These are phyloP conservation scores for Epinephelus fuscoguttatus DNA, from an alignment of 2,113 vertebrate genomes.

Conservation along the genomic window DNA sequence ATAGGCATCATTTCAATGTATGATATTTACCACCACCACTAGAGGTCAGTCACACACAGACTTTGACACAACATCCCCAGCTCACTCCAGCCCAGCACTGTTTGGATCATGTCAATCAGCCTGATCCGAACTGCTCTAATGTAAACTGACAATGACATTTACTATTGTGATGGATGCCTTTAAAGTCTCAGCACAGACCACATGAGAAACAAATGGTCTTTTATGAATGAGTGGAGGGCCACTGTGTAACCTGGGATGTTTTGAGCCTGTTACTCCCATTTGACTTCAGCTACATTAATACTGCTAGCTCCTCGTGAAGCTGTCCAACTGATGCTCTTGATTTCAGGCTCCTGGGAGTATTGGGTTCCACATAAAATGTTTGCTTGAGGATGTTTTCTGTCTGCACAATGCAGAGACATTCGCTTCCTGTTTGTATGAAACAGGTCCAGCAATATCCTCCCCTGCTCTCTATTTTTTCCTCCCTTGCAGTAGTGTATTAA, in stretches of 20 bases:
- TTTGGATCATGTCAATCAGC: neutral
- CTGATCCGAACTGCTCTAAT: neutral
- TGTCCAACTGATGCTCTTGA: neutral
- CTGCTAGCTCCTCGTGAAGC: neutral
- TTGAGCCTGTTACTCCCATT: neutral
- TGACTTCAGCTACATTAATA: conserved; percentile 1
- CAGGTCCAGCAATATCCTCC: neutral
- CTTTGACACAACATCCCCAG: neutral
- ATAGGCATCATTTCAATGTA: neutral
- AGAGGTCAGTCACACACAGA: conserved; percentile 71
- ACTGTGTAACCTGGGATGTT: neutral
- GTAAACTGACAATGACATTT: conserved; percentile 3
- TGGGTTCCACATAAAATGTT: neutral
- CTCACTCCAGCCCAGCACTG: neutral
- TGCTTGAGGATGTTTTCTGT: neutral
- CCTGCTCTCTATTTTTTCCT: neutral
- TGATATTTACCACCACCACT: conserved; percentile 47
- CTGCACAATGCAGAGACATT: neutral
- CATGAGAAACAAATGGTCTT: neutral
- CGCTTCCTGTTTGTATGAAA: neutral
- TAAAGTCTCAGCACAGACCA: neutral
- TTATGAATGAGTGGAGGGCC: neutral
- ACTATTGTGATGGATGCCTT: neutral
- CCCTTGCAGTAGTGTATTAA: neutral
- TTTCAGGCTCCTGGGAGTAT: neutral